Evolutionary conservation across 2,113 vertebrate species (phyloP).

Genomic region (Microtus oregoni): DNA sequence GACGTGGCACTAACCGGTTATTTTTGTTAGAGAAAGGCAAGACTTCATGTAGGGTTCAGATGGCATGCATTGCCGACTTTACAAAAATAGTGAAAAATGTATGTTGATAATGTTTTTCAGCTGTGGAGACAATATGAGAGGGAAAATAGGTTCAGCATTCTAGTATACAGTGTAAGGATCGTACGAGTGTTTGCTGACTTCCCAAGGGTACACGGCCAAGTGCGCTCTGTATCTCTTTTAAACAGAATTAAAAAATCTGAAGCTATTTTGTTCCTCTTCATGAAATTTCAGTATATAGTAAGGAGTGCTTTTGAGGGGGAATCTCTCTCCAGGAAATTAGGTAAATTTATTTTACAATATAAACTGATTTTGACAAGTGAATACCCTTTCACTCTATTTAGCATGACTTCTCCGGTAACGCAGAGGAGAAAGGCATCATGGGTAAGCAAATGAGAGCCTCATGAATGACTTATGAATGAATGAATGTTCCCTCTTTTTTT

Average conservation of each 20-base stretch:
- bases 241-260: background rate
- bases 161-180: background rate
- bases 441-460: too few relatives aligned
- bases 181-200: background rate
- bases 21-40: constrained; percentile 6
- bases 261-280: background rate
- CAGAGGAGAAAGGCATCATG: background rate
- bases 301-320: background rate
- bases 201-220: background rate
- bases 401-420: background rate
- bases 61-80: background rate
- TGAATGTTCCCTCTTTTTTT: too few relatives aligned
- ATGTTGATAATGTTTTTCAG: background rate
- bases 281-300: background rate
- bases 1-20: background rate
- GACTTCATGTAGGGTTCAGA: background rate
- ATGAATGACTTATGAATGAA: too few relatives aligned
- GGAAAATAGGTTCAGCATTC: background rate
- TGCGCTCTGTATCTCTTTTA: background rate
- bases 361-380: background rate
- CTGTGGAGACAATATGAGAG: background rate
- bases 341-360: background rate
- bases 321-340: background rate
- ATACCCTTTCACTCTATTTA: background rate
- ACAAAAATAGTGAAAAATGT: background rate